Conservation (phyloP, 2,797 vertebrate genomes). For the Microctenopoma steveboyesi region DNA sequence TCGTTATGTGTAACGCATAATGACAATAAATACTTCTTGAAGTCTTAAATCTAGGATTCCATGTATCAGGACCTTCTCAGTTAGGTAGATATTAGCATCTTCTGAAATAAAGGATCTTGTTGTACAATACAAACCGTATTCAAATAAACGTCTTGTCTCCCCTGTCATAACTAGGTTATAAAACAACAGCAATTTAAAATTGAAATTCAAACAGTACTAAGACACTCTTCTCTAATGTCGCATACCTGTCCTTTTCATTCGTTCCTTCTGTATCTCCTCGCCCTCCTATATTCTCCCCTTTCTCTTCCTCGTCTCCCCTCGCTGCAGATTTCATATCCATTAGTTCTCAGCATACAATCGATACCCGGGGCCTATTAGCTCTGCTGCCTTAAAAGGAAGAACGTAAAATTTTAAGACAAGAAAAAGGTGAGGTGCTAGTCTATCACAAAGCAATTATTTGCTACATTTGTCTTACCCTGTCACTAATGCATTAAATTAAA, state of each 20-base stretch:
- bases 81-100: no score
- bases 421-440: slow-evolving; percentile 17
- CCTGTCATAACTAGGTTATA: not conserved
- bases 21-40: no score
- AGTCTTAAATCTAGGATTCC: no score
- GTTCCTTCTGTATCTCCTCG: slow-evolving; percentile 16
- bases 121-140: no score
- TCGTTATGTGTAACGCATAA: no score
- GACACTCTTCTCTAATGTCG: slow-evolving; percentile 15
- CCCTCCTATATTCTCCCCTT: slow-evolving; percentile 24
- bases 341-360: slow-evolving; percentile 64
- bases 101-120: no score
- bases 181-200: not conserved
- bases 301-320: slow-evolving; percentile 32
- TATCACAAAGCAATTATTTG: not conserved
- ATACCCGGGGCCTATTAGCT: slow-evolving; percentile 53
- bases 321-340: slow-evolving; percentile 59
- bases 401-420: slow-evolving; percentile 47
- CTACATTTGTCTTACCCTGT: slow-evolving; percentile 1
- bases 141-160: no score
- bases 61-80: no score
- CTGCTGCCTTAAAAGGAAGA: slow-evolving; percentile 50
- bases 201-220: no score
- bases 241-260: slow-evolving; percentile 16
- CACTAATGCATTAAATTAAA: slow-evolving; percentile 26